These are phyloP conservation scores for Campylomormyrus numenius DNA, from an alignment of 2,113 vertebrate species.

Conservation along the genomic window DNA sequence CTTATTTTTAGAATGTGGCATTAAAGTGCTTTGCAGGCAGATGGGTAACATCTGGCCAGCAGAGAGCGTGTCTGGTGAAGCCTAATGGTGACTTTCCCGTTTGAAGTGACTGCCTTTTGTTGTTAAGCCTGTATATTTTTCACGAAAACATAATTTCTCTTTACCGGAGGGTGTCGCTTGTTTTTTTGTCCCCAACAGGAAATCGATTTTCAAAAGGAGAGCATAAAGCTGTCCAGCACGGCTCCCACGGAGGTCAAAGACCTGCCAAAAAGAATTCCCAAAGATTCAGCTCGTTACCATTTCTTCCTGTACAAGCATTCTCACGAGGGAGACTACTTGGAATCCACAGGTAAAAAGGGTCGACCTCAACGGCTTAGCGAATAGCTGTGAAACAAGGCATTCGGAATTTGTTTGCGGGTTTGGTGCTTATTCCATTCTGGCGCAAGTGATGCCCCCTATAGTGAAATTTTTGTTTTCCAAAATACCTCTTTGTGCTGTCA, in stretches of 20 bases:
- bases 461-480: not conserved
- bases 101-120: not conserved
- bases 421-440: not conserved
- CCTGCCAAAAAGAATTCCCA: constrained; percentile 77
- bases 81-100: not conserved
- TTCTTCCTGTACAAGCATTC: constrained; percentile 81
- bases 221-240: constrained; percentile 70
- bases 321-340: constrained; percentile 77
- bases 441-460: not conserved
- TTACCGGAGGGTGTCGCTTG: not conserved
- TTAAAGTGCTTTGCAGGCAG: not conserved
- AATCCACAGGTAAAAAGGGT: constrained; percentile 69
- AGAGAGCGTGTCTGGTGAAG: not conserved
- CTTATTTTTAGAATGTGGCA: not conserved
- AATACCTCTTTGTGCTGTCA: not conserved
- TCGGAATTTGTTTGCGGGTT: not conserved
- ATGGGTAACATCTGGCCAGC: not conserved
- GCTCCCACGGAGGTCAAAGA: constrained; percentile 72
- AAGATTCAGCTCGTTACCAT: constrained; percentile 77
- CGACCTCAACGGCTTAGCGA: not conserved
- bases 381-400: not conserved
- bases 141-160: not conserved
- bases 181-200: constrained; percentile 55
- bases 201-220: constrained; percentile 79
- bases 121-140: not conserved